A percentile compares a stretch with the other conserved stretches of the same genome.
Evolutionary conservation across 2,113 vertebrate species (phyloP).

Genomic region (Baryphthengus martii): DNA sequence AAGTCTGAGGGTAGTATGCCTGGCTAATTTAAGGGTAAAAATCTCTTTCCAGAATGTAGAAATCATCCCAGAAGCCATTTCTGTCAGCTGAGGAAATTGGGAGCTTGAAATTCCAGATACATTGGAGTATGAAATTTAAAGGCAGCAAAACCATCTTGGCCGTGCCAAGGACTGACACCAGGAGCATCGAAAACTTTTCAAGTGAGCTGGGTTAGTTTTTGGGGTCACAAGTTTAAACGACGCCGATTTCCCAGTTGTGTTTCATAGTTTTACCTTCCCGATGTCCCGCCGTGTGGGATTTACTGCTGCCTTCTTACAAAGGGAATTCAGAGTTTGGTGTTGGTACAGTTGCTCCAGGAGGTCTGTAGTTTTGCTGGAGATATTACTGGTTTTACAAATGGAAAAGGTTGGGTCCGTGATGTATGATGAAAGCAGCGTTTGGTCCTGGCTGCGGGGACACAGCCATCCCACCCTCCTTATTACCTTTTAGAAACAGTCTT

Average conservation of each 20-base stretch:
- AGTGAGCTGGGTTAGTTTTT: not conserved
- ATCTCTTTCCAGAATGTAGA: not conserved
- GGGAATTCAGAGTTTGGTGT: not conserved
- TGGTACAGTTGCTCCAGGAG: not conserved
- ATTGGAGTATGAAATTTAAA: not conserved
- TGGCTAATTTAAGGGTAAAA: not conserved
- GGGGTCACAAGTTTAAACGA: not conserved
- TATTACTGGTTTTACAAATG: not conserved
- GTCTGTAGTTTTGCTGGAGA: not conserved
- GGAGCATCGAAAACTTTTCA: not conserved
- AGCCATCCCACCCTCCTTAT: not conserved
- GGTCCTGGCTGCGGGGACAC: not conserved
- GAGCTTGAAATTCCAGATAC: not conserved
- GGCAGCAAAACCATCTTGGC: not conserved
- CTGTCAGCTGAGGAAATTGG: not conserved
- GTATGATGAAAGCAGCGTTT: not conserved
- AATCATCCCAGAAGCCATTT: not conserved
- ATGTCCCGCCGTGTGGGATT: not conserved
- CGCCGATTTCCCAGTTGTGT: not conserved
- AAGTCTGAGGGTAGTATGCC: not conserved
- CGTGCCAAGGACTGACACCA: not conserved
- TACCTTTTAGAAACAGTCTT: not conserved
- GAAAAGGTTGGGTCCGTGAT: not conserved
- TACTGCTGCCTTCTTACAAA: not conserved
- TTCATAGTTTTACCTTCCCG: not conserved